Base-by-base conservation (phyloP, 2,888 invertebrate genomes). In the Leucophenga montana region DNA sequence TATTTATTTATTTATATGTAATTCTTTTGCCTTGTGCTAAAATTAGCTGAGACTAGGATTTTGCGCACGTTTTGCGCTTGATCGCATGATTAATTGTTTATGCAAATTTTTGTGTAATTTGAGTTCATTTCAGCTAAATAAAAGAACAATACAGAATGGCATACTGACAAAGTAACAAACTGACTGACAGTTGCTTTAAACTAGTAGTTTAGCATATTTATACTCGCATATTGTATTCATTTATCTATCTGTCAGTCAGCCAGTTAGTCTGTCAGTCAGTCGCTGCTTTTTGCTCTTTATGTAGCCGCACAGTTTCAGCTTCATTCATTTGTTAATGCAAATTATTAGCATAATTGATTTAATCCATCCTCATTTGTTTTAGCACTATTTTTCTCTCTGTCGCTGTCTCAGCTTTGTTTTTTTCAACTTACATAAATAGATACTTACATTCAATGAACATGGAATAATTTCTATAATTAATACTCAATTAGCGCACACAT, bases 31-130 rank as follows among this genome's bases (percentile, higher is more conserved):
- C 20, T 67, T 27, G 33, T 54, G 50, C 39, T 68, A 59, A 67
- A 67, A 67, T 67, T 59, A 57, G 33, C 65, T 62, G 44, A 14
- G 33, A 56, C 44, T 65, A 73, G 77, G 76, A 82, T 80, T 83
- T 83, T 70, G 73, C 73, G 77, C 82, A 83, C 82, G 82, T 80
- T 80, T 83, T 72, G 66, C 76, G 78, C 74, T 80, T 76, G 33
- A 18, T 33, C 79, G 80, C 79, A 81, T 81, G 82, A 81, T 82
- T 82, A 81, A 82, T 82, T 82, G 79, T 74, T 80, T 79, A 82
- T 82, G 82, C 82, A 78, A 82, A 82, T 83, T 78, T 61, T 39
- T 39, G 16, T 39, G 8, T 39, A 39, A 5, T 39, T 39, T 39
- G 39, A 39, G 3, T 11, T 11, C 1, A 39, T 39, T 39, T 39